Evolutionary conservation across 2,797 vertebrate species (phyloP), one percentile per base, ranked within the genome.

Genomic region (Crenichthys baileyi): DNA sequence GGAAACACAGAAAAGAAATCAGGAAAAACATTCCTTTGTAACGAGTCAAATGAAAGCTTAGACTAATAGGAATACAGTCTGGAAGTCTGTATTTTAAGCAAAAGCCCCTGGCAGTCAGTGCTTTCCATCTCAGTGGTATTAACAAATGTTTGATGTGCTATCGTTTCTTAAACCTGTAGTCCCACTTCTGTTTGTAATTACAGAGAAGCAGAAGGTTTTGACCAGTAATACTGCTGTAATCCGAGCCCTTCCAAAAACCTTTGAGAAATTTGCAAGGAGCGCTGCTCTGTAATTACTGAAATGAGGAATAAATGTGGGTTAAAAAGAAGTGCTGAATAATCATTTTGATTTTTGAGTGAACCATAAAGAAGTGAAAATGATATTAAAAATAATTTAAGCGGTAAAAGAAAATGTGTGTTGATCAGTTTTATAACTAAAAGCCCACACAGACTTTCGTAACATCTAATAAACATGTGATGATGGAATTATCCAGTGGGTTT

Each of bases 251-350:
- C 73, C 46, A 71, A 74, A 81, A 82, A 82, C 50, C 68, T 79
- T 31, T 39, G 71, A 79, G 61, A 84, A 29, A 58, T 82, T 91
- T 85, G 83, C 58, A 72, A 86, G 63, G 81, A 81, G 29, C 50
- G n/a, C 29, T 71, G 67, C 65, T 83, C 88, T 94, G 60, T 88
- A 91, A 92, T 94, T 90, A 93, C 79, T 80, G 80, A 86, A 85
- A 83, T 75, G 75, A 86, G 41, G n/a, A 89, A 83, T 80, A 85
- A 87, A 90, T 90, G 87, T 87, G 88, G 85, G 87, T 86, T 83
- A 44, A 50, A 16, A 15, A 29, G 5, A 61, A 31, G n/a, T 13
- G 51, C 75, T 77, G 70, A 53, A 76, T 77, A 77, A 58, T 87
- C 79, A 78, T 89, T 76, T 87, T 73, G 73, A 60, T 75, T 70